These are phyloP conservation scores for Phaonia tiefii DNA, from an alignment of 2,888 invertebrate species.

Conservation along the genomic window DNA sequence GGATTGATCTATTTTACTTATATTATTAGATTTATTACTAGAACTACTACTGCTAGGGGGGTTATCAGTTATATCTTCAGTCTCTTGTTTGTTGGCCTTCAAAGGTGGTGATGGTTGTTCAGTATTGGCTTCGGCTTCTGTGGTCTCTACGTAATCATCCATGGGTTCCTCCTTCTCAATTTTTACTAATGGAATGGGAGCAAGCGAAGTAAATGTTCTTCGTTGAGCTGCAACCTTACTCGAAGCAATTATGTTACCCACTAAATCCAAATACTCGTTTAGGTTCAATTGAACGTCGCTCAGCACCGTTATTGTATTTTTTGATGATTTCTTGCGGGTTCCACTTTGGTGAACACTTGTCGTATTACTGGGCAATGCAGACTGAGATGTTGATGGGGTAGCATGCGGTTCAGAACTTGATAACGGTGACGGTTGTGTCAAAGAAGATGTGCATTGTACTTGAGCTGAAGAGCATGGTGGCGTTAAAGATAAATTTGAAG, in stretches of 20 bases:
- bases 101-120: constrained; percentile 64
- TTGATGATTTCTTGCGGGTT: constrained; percentile 71
- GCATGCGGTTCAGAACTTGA: not conserved
- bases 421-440: constrained; percentile 14
- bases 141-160: constrained; percentile 73
- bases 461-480: constrained; percentile 15
- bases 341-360: constrained; percentile 41
- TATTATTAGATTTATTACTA: constrained; percentile 63
- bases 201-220: constrained; percentile 70
- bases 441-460: constrained; percentile 7
- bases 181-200: constrained; percentile 76
- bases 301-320: constrained; percentile 78
- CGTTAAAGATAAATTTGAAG: not conserved
- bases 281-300: constrained; percentile 80
- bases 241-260: constrained; percentile 80
- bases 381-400: constrained; percentile 34
- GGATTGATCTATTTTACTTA: constrained; percentile 49
- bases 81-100: constrained; percentile 70
- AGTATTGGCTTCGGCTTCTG: constrained; percentile 30
- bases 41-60: constrained; percentile 64
- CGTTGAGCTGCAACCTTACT: constrained; percentile 75
- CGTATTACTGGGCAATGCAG: not conserved
- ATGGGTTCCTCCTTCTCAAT: constrained; percentile 77
- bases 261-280: constrained; percentile 78
- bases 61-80: constrained; percentile 70